phyloP scores from a whole-genome alignment of 2,888 invertebrate species.

The Mesorhabditis spiculigera region DNA sequence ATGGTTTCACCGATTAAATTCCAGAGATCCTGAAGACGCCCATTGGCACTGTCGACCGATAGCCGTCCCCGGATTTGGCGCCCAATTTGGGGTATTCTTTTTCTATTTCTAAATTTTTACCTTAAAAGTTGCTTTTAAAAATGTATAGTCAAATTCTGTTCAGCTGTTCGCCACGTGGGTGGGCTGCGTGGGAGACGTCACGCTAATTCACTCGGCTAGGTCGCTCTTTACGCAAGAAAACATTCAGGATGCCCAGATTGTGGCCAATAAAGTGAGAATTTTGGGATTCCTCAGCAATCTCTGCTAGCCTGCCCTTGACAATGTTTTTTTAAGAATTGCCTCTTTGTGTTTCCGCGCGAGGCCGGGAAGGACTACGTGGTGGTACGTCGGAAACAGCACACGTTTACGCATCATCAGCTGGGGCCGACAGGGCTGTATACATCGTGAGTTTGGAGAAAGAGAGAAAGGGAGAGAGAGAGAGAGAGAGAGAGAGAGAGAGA shows the following conservation, averaged over 20 bases:
- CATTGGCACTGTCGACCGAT: background rate
- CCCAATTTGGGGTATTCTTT: background rate
- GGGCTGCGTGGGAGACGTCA: constrained; percentile 91
- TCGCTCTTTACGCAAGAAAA: constrained; percentile 41
- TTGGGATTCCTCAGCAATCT: background rate
- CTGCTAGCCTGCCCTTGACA: background rate
- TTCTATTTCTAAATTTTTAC: too few species aligned
- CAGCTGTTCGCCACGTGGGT: constrained; percentile 76
- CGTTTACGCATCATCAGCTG: constrained; percentile 34
- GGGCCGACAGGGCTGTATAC: constrained; percentile 38
- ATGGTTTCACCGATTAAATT: background rate
- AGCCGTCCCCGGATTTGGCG: background rate
- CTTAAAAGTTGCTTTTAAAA: too few species aligned
- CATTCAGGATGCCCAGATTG: constrained; percentile 40
- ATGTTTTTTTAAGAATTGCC: constrained; percentile 20
- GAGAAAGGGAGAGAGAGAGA: too few species aligned
- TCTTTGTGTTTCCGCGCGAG: constrained; percentile 43
- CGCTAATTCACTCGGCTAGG: constrained; percentile 66
- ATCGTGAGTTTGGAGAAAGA: constrained; percentile 3
- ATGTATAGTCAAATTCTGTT: background rate
- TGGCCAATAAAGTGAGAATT: constrained; percentile 29
- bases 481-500: too few species aligned
- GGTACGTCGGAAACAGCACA: constrained; percentile 29
- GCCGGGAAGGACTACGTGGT: constrained; percentile 44
- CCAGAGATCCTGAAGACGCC: background rate